phyloP scores from a whole-genome alignment of 2,888 invertebrate genomes.

The Prostheceraeus crozeri region DNA sequence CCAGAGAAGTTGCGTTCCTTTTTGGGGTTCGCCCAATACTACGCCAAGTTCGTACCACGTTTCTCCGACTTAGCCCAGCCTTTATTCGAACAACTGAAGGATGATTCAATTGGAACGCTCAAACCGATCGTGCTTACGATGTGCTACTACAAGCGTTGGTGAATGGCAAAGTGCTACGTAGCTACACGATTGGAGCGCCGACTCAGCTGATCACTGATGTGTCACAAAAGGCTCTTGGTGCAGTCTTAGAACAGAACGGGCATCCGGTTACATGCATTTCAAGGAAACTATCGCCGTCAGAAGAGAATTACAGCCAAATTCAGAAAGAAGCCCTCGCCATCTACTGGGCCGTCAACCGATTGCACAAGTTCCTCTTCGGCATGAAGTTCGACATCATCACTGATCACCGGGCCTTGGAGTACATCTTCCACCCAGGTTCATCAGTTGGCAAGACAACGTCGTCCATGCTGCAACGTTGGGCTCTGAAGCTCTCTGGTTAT shows the following conservation, averaged over 20 bases:
- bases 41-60: background rate
- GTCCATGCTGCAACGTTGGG: background rate
- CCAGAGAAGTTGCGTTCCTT: constrained; percentile 3
- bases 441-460: constrained; percentile 18
- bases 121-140: background rate
- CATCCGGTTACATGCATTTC: constrained; percentile 19
- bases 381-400: background rate
- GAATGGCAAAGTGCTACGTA: background rate
- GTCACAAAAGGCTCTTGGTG: constrained; percentile 10
- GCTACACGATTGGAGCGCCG: background rate
- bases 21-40: constrained; percentile 14
- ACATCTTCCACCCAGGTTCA: constrained; percentile 9
- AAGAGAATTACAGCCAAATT: constrained; percentile 4
- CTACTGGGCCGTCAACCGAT: background rate
- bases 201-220: background rate
- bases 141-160: background rate
- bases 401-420: background rate
- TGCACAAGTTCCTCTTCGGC: background rate
- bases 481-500: background rate
- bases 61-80: background rate
- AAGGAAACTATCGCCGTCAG: background rate
- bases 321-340: constrained; percentile 18
- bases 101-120: background rate
- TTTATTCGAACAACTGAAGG: background rate
- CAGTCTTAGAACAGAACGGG: background rate